Base-by-base conservation (phyloP, 2,888 invertebrate species). In the Eupithecia inturbata region DNA sequence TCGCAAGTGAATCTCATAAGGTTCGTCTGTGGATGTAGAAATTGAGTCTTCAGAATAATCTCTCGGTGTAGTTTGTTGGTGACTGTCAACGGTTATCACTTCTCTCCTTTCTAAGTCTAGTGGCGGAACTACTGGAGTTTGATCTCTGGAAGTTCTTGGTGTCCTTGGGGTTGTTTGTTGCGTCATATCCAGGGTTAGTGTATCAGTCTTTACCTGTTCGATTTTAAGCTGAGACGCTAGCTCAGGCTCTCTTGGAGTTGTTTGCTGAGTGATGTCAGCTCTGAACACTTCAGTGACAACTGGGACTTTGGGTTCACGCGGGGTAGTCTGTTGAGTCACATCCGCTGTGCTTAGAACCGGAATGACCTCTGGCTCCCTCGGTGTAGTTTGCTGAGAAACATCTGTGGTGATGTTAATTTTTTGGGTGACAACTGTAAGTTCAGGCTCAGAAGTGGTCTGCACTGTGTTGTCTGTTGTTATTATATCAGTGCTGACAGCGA, bases 1-100 rank as follows among this genome's bases (percentile, higher is more conserved):
- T 81, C 95, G 89, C 39, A 96, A 91, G 79, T 95, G 95, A n/a
- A 96, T 93, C 91, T 96, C 96, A 79, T 95, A 96, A 19, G 95
- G 93, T 78, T 95, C 95, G 77, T 95, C 95, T 6, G 93, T 93
- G 1, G 95, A 95, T 71, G 94, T 94, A 5, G 95, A 92, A 71
- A 94, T 90, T 0, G 93, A 93, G 79, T 93, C 92, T 78, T 94
- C 95, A 69, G 95, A 95, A 49, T 92, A 89, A 22, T 94, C 87
- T 78, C 96, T 95, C 3, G 97, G 96, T 36, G 95, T 95, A 19
- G 91, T 91, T 82, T 91, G 91, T 81, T 91, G 91, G 31, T 82
- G 84, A 66, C 77, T 86, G 39, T 91, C 91, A 19, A 87, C 80
- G 22, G 88, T 88, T 0, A 83, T 26, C 9, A 84, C 70, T 78